Conservation (phyloP, 2,113 vertebrate genomes). For the Coreoperca whiteheadi region DNA sequence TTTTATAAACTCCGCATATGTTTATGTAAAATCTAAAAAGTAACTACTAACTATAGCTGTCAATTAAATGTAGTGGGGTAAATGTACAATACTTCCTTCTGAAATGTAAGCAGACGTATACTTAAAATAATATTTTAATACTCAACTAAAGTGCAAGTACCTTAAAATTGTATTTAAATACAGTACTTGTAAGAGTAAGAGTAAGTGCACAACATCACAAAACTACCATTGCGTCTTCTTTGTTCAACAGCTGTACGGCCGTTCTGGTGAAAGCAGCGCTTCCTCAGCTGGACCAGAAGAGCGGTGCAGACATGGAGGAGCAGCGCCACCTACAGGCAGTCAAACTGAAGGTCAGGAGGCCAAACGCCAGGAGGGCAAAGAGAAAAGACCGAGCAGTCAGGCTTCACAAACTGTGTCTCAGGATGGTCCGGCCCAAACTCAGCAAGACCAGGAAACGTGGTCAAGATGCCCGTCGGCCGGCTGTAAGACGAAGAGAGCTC, state of each 20-base stretch:
- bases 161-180: background rate
- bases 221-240: background rate
- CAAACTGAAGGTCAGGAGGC: conserved; percentile 54
- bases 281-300: conserved; percentile 37
- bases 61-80: background rate
- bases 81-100: background rate
- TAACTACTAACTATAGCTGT: background rate
- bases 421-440: conserved; percentile 40
- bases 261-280: conserved; percentile 39
- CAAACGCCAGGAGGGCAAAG: conserved; percentile 45
- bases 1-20: too few species aligned
- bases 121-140: background rate
- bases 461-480: background rate
- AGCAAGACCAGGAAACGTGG: background rate
- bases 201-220: background rate
- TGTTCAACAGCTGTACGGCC: conserved; percentile 55
- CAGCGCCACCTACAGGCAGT: conserved; percentile 69
- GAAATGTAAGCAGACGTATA: background rate
- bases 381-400: conserved; percentile 55
- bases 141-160: background rate
- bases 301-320: conserved; percentile 23
- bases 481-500: background rate
- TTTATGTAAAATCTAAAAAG: background rate
- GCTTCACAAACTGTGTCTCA: conserved; percentile 77
- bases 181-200: background rate